A percentile compares a stretch with the other conserved stretches of the same genome.
Conservation (phyloP, 1,140 invertebrate genomes). For the Parapsyche elsis region DNA sequence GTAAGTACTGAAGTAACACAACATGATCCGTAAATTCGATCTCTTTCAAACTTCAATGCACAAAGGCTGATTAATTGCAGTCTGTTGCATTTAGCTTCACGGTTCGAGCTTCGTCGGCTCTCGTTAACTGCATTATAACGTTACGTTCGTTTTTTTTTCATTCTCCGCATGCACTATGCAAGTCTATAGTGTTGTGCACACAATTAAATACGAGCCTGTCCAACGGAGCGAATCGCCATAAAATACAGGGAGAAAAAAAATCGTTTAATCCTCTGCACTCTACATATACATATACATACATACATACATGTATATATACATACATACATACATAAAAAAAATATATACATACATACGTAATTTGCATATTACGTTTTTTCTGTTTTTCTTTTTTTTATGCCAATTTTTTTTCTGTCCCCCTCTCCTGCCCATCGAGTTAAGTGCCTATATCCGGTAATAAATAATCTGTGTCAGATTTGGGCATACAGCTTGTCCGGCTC, state of each 20-base stretch:
- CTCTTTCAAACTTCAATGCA: too few relatives aligned
- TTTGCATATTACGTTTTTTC: background rate
- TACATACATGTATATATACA: too few relatives aligned
- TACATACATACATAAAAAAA: too few relatives aligned
- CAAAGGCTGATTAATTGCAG: too few relatives aligned
- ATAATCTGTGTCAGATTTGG: conserved; percentile 16
- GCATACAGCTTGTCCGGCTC: background rate
- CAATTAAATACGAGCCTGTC: background rate
- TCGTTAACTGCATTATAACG: background rate
- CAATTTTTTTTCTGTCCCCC: background rate
- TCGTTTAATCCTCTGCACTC: background rate
- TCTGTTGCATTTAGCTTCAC: too few relatives aligned
- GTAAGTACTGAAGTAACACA: too few relatives aligned
- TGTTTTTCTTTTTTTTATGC: background rate
- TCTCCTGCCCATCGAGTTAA: background rate
- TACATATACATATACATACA: too few relatives aligned
- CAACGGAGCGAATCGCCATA: background rate
- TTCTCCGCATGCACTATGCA: background rate
- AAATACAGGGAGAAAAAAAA: conserved; percentile 5
- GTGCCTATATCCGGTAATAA: background rate
- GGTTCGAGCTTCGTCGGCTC: too few relatives aligned
- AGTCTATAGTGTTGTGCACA: too few relatives aligned
- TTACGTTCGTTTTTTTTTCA: background rate
- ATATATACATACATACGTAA: too few relatives aligned
- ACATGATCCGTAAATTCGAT: too few relatives aligned